These are phyloP conservation scores for Turritopsis rubra DNA, from an alignment of 30 jellyfish, hydroid and myxozoan species.

Conservation along the genomic window DNA sequence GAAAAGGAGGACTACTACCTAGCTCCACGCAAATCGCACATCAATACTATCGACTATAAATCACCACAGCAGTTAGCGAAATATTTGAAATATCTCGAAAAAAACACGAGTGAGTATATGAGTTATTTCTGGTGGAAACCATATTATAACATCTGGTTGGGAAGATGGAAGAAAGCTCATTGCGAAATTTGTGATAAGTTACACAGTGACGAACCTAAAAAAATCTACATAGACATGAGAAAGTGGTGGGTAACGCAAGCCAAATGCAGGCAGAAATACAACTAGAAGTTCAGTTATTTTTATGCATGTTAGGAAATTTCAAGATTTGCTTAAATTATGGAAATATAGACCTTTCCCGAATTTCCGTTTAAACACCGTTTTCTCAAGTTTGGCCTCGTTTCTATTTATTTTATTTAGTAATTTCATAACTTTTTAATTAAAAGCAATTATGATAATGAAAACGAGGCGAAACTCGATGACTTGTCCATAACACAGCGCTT, in stretches of 20 bases:
- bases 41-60: conserved; percentile 13
- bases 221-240: conserved; percentile 12
- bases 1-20: not conserved
- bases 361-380: too few relatives aligned
- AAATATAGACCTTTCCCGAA: too few relatives aligned
- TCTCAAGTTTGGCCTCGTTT: too few relatives aligned
- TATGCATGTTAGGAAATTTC: too few relatives aligned
- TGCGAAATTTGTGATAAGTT: conserved; percentile 17
- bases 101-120: not conserved
- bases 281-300: too few relatives aligned
- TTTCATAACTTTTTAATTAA: too few relatives aligned
- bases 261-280: not conserved
- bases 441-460: too few relatives aligned
- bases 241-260: conserved; percentile 19
- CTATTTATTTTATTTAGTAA: too few relatives aligned
- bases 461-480: too few relatives aligned
- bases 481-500: too few relatives aligned
- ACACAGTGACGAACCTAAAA: not conserved
- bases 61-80: conserved; percentile 8
- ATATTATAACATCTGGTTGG: conserved; percentile 23
- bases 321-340: too few relatives aligned
- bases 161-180: conserved; percentile 27
- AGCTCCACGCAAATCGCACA: conserved; percentile 17
- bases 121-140: conserved; percentile 31
- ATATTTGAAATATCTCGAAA: not conserved